A percentile compares a stretch with the other conserved stretches of the same genome.
phyloP scores from a whole-genome alignment of 2,797 vertebrate genomes.

The Enteromius radiatus region DNA sequence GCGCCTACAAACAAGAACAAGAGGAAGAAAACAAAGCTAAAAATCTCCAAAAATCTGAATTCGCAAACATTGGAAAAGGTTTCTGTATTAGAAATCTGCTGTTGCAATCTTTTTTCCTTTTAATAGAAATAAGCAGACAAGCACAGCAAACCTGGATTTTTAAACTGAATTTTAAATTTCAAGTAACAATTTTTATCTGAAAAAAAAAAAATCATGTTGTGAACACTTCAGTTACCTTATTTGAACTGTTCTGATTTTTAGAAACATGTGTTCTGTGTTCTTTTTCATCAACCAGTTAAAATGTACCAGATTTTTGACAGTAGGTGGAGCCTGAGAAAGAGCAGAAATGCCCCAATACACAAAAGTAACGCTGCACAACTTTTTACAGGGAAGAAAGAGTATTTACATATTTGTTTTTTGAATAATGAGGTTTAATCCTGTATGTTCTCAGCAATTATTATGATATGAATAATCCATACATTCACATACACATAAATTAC shows the following conservation, averaged over 20 bases:
- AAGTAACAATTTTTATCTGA: too few relatives aligned
- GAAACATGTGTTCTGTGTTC: not conserved
- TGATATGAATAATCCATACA: not conserved
- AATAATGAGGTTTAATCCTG: too few relatives aligned
- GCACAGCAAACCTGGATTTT: not conserved
- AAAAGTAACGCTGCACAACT: too few relatives aligned
- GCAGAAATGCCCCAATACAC: not conserved
- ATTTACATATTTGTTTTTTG: too few relatives aligned
- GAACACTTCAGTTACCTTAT: not conserved
- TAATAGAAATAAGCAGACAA: not conserved
- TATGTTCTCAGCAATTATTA: not conserved
- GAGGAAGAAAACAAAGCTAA: slow-evolving; percentile 20
- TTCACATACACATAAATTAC: not conserved
- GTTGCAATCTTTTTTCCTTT: not conserved
- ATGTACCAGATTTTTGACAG: not conserved
- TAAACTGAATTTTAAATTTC: not conserved
- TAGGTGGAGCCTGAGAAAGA: not conserved
- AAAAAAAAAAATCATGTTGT: too few relatives aligned
- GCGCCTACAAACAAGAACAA: slow-evolving; percentile 77
- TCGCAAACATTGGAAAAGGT: not conserved
- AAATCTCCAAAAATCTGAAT: not conserved
- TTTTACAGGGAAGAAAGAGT: too few relatives aligned
- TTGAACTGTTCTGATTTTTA: not conserved
- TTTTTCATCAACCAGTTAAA: not conserved
- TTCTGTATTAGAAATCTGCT: not conserved